These are phyloP conservation scores for Corythoichthys haematopterus DNA, from an alignment of 2,113 vertebrate genomes.

Conservation along the genomic window DNA sequence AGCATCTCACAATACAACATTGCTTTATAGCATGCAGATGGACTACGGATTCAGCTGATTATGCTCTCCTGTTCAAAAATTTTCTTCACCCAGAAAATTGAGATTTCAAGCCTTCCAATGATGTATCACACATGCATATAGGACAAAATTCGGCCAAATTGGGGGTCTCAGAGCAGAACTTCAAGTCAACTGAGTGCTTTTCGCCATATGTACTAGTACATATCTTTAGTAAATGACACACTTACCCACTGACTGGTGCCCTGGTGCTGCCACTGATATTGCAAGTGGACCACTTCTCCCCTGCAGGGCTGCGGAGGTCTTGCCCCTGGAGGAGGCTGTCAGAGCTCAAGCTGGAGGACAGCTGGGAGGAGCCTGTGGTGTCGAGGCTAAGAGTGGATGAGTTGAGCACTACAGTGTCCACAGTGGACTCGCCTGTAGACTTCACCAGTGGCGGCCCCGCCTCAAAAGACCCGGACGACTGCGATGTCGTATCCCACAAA, in stretches of 20 bases:
- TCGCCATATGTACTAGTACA: no score
- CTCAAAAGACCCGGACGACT: slow-evolving; percentile 76
- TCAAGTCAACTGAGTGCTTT: no score
- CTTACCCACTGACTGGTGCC: slow-evolving; percentile 78
- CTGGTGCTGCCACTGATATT: slow-evolving; percentile 64
- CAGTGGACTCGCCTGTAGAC: slow-evolving; percentile 33
- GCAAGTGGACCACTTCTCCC: slow-evolving; percentile 71
- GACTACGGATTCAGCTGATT: no score
- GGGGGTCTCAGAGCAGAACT: no score
- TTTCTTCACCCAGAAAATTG: no score
- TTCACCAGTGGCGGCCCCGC: slow-evolving; percentile 59
- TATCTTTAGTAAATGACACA: slow-evolving; percentile 20
- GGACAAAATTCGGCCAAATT: no score
- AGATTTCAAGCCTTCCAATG: no score
- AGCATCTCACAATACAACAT: no score
- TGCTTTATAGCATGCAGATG: no score
- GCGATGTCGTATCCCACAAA: slow-evolving; percentile 82
- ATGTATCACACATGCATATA: no score
- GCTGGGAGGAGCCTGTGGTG: slow-evolving; percentile 83
- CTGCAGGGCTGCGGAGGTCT: slow-evolving; percentile 68
- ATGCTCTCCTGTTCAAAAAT: no score
- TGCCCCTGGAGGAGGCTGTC: slow-evolving; percentile 76
- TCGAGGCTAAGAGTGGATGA: slow-evolving; percentile 85
- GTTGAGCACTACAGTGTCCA: slow-evolving; percentile 54
- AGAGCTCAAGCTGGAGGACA: slow-evolving; percentile 89